phyloP scores from a whole-genome alignment of 2,888 invertebrate species.

The Chironomus tentans region DNA sequence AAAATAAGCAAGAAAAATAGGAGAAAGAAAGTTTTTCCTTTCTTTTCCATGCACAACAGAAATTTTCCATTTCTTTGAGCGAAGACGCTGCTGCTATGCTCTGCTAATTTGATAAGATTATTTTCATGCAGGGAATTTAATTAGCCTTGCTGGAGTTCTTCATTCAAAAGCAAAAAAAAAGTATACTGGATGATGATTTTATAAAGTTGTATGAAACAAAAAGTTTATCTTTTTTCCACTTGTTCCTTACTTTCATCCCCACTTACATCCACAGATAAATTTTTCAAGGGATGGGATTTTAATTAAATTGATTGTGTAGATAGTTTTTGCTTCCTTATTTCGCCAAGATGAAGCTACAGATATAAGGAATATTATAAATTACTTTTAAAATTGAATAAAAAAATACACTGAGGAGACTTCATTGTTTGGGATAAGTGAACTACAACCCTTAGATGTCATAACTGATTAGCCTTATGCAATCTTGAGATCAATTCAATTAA shows the following conservation, averaged over 20 bases:
- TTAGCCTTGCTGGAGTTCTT: neutral
- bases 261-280: neutral
- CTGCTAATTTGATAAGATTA: constrained; percentile 10
- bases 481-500: too few relatives aligned
- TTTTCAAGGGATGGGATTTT: too few relatives aligned
- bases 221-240: neutral
- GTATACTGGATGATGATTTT: neutral
- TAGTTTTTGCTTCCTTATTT: too few relatives aligned
- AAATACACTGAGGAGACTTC: too few relatives aligned
- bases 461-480: too few relatives aligned
- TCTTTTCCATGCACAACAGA: neutral
- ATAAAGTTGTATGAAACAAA: neutral
- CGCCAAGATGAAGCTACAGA: too few relatives aligned
- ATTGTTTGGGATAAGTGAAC: too few relatives aligned
- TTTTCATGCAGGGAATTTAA: constrained; percentile 8
- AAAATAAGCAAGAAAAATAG: neutral
- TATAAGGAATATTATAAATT: too few relatives aligned
- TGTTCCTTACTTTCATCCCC: neutral
- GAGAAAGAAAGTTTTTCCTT: neutral
- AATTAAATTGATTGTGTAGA: too few relatives aligned
- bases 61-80: neutral
- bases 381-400: too few relatives aligned
- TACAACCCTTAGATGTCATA: too few relatives aligned
- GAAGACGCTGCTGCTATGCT: neutral
- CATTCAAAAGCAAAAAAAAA: neutral